These are phyloP conservation scores for Sebastes flavidus DNA, from an alignment of 2,797 vertebrate species.

Conservation along the genomic window DNA sequence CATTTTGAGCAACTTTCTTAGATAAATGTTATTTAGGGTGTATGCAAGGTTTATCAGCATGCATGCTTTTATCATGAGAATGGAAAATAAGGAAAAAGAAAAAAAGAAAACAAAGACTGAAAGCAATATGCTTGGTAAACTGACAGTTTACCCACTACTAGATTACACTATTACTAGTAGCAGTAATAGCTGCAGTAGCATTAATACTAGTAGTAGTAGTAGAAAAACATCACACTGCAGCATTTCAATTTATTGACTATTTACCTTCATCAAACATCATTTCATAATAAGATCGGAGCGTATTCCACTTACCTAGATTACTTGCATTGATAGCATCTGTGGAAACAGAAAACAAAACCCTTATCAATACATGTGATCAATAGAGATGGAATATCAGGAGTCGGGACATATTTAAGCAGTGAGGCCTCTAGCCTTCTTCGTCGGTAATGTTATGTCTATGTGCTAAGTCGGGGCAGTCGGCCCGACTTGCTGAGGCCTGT, in stretches of 20 bases:
- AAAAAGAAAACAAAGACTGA: not conserved
- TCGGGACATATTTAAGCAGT: conserved; percentile 6
- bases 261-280: not conserved
- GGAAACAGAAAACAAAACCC: conserved; percentile 38
- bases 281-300: not conserved
- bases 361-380: conserved; percentile 36
- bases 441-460: conserved; percentile 58
- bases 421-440: not conserved
- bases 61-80: not conserved
- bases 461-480: not conserved
- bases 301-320: conserved; percentile 54
- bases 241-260: not conserved
- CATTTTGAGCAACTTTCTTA: not conserved
- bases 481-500: conserved; percentile 51
- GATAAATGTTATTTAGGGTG: not conserved
- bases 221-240: not conserved
- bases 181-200: not conserved
- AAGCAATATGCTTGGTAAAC: not conserved
- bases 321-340: conserved; percentile 64
- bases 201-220: not conserved
- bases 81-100: not conserved
- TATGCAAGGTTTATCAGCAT: not conserved
- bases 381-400: conserved; percentile 23
- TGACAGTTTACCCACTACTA: no score
- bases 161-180: not conserved